phyloP scores from a whole-genome alignment of 2,113 vertebrate species.

The Trogon surrucura region DNA sequence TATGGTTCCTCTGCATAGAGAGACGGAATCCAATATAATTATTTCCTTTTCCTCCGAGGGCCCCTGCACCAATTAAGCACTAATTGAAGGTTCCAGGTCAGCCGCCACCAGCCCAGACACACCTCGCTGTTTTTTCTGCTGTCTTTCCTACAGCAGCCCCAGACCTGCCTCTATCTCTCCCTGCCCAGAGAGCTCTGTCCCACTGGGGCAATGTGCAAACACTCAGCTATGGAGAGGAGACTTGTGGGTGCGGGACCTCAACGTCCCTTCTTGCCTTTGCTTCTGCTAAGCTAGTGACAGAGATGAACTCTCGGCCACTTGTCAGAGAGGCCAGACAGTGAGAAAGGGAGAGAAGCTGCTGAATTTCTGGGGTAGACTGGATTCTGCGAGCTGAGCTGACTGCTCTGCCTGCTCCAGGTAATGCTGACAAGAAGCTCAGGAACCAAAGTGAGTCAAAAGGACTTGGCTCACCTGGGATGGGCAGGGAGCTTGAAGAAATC shows the following conservation, averaged over 20 bases:
- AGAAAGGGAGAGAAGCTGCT: background rate
- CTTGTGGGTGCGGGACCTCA: background rate
- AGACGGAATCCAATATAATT: background rate
- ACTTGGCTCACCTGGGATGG: background rate
- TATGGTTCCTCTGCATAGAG: background rate
- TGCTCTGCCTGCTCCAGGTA: background rate
- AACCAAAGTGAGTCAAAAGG: background rate
- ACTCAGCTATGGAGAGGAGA: background rate
- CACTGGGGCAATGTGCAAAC: background rate
- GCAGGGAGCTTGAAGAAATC: background rate
- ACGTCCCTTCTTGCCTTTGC: accelerated
- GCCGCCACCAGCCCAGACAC: background rate
- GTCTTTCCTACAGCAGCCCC: background rate
- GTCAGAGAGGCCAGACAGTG: background rate
- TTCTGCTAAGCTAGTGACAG: background rate
- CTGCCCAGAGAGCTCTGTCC: background rate
- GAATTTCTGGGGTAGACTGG: background rate
- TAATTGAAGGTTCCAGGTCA: background rate
- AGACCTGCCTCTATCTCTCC: background rate
- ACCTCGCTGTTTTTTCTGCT: background rate
- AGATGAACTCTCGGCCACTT: background rate
- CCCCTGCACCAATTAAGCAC: background rate
- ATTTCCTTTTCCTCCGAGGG: background rate
- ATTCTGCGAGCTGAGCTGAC: background rate
- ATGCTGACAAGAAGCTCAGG: background rate